Conservation (phyloP, 2,797 vertebrate species). For the Arnoldichthys spilopterus region DNA sequence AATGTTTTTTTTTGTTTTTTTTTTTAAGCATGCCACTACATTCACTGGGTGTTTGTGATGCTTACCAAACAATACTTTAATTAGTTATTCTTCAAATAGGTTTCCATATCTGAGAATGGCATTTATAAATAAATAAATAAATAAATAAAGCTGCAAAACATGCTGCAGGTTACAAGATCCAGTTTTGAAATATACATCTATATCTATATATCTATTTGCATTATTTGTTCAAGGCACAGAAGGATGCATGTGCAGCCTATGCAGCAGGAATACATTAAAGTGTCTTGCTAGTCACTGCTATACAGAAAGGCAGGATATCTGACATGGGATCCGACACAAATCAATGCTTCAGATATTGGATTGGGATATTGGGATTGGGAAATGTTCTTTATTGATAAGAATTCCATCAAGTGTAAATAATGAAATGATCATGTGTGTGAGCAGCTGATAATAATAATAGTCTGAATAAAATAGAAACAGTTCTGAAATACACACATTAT, state of each 20-base stretch:
- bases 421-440: neutral
- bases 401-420: neutral
- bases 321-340: neutral
- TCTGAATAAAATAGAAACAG: neutral
- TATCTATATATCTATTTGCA: neutral
- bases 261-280: no score
- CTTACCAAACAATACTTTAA: constrained; percentile 18
- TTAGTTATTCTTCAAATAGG: constrained; percentile 11
- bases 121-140: neutral
- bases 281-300: no score
- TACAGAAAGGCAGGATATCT: neutral
- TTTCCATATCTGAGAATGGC: constrained; percentile 20
- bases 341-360: neutral
- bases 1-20: no score
- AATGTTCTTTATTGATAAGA: neutral
- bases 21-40: neutral
- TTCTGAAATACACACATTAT: neutral
- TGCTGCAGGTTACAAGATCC: neutral
- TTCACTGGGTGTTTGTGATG: neutral
- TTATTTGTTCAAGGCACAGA: neutral
- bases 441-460: neutral
- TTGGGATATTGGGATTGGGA: neutral
- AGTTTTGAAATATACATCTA: neutral
- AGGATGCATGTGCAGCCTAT: neutral
- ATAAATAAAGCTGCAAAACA: neutral